phyloP scores from a whole-genome alignment of 2,113 vertebrate genomes.

The Grammatotria lemairii region DNA sequence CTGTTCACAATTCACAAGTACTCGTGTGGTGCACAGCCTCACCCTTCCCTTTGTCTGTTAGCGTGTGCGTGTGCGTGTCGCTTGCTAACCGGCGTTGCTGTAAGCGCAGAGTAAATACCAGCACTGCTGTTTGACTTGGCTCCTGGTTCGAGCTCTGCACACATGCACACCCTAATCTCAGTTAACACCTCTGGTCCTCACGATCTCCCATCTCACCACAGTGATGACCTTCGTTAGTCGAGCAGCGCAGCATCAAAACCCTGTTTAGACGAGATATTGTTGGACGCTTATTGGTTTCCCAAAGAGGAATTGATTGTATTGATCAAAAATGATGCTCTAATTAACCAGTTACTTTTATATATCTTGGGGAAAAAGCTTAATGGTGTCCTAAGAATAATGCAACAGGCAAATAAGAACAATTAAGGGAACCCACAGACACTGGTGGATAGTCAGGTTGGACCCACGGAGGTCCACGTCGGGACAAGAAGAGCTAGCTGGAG shows the following conservation, averaged over 20 bases:
- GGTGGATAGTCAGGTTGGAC: not conserved
- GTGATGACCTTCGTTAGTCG: not conserved
- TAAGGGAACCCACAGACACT: not conserved
- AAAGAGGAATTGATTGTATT: not conserved
- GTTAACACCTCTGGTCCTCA: constrained; percentile 8
- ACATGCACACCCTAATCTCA: not conserved
- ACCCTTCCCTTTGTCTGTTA: constrained; percentile 13
- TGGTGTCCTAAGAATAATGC: not conserved
- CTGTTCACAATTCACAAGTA: not conserved
- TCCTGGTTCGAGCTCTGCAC: constrained; percentile 1
- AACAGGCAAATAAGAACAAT: not conserved
- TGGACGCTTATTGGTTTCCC: not conserved
- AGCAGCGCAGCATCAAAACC: not conserved
- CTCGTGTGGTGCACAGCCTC: not conserved
- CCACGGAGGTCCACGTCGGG: not conserved
- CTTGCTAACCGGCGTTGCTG: not conserved
- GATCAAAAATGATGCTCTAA: not conserved
- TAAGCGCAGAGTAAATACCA: constrained; percentile 46
- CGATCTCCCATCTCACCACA: not conserved
- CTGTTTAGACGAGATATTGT: not conserved
- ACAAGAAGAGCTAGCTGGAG: not conserved
- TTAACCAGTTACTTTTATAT: not conserved
- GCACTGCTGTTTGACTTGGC: constrained; percentile 50
- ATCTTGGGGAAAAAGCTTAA: not conserved
- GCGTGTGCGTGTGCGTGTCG: not conserved